phyloP scores from a whole-genome alignment of 2,888 invertebrate genomes.

The Hypomecis punctinalis region DNA sequence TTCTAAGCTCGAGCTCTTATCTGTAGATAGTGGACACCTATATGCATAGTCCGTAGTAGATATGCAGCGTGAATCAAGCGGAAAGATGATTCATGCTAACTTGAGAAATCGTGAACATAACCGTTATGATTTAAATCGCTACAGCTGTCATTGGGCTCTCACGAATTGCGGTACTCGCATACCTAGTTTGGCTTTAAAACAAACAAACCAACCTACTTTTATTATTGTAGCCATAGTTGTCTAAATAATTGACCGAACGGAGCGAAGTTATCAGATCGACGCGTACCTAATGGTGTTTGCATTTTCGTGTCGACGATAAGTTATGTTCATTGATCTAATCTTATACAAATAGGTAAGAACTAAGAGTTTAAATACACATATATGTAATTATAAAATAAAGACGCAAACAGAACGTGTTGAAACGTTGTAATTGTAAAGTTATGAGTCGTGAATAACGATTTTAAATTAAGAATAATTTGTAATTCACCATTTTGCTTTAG shows the following conservation, averaged over 20 bases:
- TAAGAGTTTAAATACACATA: too few relatives aligned
- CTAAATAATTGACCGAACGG: too few relatives aligned
- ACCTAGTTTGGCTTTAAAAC: slow-evolving; percentile 53
- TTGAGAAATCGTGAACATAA: slow-evolving; percentile 65
- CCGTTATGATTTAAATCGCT: slow-evolving; percentile 82
- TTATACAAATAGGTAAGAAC: too few relatives aligned
- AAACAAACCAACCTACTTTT: slow-evolving; percentile 30
- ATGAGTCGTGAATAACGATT: too few relatives aligned
- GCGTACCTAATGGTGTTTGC: background rate
- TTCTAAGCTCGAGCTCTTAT: slow-evolving; percentile 44
- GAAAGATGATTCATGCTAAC: slow-evolving; percentile 79
- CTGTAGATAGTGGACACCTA: slow-evolving; percentile 36
- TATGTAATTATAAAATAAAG: too few relatives aligned
- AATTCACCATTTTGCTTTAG: too few relatives aligned
- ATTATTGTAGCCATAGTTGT: background rate
- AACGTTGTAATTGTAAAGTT: too few relatives aligned
- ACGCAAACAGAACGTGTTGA: too few relatives aligned
- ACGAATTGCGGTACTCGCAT: slow-evolving; percentile 75
- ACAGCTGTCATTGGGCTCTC: slow-evolving; percentile 72
- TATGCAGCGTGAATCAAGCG: slow-evolving; percentile 69
- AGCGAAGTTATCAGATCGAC: too few relatives aligned
- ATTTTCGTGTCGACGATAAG: background rate
- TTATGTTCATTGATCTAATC: too few relatives aligned
- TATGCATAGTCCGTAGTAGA: slow-evolving; percentile 3
- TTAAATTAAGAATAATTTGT: too few relatives aligned